Base-by-base conservation (phyloP, 2,888 invertebrate species). In the Leptogaster cylindrica region DNA sequence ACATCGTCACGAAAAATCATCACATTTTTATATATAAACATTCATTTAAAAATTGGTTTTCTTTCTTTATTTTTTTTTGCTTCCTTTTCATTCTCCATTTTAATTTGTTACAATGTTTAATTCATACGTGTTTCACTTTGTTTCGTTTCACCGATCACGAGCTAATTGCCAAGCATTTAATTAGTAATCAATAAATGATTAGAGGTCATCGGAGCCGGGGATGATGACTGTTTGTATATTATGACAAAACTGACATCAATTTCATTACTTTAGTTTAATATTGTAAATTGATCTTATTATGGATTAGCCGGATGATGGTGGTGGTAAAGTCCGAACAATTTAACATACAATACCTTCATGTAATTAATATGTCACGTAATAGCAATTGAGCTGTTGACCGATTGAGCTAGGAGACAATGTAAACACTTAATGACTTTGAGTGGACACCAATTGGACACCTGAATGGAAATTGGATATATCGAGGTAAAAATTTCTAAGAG, bases 11-110 rank as follows among this genome's bases (percentile, higher is more conserved):
- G 46, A 41, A 39, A 51, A 51, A 41, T 52, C 52, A 41, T 65
- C 65, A 65, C 36, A 65, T 23, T 51, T n/a, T 65, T 65, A 51
- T 65, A 39, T n/a, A n/a, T 50, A 36, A 39, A 41, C 5, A 23
- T n/a, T n/a, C n/a, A n/a, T n/a, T n/a, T n/a, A n/a, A n/a, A n/a
- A n/a, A n/a, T n/a, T n/a, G n/a, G n/a, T n/a, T n/a, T n/a, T n/a
- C n/a, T n/a, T n/a, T n/a, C n/a, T n/a, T n/a, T n/a, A n/a, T n/a
- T n/a, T 12, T 41, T 10, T 52, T 65, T 36, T 48, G 20, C 36
- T 39, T 25, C 16, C 39, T 23, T 65, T 51, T 48, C 36, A n/a
- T n/a, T n/a, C n/a, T n/a, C n/a, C n/a, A n/a, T n/a, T n/a, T n/a
- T n/a, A n/a, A n/a, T n/a, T n/a, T n/a, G n/a, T n/a, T n/a, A n/a